A percentile compares a stretch with the other conserved stretches of the same genome.
These are phyloP conservation scores for Nymphalis urticae DNA, from an alignment of 2,888 invertebrate species.

Conservation along the genomic window DNA sequence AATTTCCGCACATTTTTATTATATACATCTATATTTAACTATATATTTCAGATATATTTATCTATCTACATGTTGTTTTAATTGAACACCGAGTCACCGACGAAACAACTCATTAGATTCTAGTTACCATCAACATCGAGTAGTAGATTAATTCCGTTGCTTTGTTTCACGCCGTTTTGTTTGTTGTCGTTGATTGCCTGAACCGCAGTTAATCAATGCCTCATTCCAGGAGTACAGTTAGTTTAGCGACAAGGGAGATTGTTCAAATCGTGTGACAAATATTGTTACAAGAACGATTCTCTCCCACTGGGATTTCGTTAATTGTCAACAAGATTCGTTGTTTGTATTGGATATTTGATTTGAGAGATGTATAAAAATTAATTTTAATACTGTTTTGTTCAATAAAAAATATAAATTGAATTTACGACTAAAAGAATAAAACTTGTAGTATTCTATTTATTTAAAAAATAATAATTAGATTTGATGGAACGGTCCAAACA, in stretches of 20 bases:
- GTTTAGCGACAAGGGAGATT: conserved; percentile 26
- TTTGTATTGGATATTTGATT: not conserved
- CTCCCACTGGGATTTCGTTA: conserved; percentile 6
- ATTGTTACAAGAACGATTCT: conserved; percentile 18
- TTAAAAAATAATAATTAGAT: too few relatives aligned
- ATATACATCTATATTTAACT: too few relatives aligned
- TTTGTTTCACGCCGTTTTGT: conserved; percentile 23
- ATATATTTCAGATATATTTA: not conserved
- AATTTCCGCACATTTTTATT: too few relatives aligned
- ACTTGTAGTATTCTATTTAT: too few relatives aligned
- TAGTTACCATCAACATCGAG: conserved; percentile 5
- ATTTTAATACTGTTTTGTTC: too few relatives aligned
- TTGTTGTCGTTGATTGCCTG: conserved; percentile 27
- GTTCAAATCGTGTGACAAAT: conserved; percentile 21
- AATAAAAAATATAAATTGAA: too few relatives aligned
- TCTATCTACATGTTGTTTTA: not conserved
- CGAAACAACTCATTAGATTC: conserved; percentile 6
- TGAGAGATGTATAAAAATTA: too few relatives aligned
- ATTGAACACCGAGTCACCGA: not conserved
- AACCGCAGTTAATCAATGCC: conserved; percentile 30
- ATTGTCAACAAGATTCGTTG: conserved; percentile 7
- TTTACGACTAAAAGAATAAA: too few relatives aligned
- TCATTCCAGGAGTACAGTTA: conserved; percentile 24
- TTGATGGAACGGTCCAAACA: too few relatives aligned
- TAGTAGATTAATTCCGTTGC: conserved; percentile 25